Conservation (phyloP, 1,140 invertebrate species). For the Aphidius ervi region DNA sequence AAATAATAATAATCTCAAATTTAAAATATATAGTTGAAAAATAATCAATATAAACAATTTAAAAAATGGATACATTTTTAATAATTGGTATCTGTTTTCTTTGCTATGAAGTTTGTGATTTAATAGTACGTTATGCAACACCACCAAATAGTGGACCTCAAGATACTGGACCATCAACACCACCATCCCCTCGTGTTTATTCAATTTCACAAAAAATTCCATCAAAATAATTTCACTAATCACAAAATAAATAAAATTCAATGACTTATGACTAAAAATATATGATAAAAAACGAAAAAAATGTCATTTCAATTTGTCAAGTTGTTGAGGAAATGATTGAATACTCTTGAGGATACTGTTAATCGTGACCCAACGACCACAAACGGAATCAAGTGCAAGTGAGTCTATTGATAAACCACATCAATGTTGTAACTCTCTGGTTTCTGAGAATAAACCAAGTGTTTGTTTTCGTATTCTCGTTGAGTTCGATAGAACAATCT, state of each 20-base stretch:
- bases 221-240: neutral
- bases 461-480: no score
- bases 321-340: neutral
- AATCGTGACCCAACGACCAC: slow-evolving; percentile 7
- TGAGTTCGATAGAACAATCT: neutral
- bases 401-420: slow-evolving; percentile 2
- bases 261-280: neutral
- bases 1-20: neutral
- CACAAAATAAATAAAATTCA: neutral
- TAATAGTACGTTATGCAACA: slow-evolving; percentile 44
- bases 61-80: slow-evolving; percentile 55
- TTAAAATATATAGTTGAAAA: neutral
- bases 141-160: slow-evolving; percentile 34
- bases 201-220: slow-evolving; percentile 44
- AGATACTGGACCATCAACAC: slow-evolving; percentile 26
- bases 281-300: neutral
- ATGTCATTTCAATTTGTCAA: neutral
- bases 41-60: no score
- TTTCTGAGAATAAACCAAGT: no score
- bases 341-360: slow-evolving; percentile 1
- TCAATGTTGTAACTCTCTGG: neutral
- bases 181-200: slow-evolving; percentile 38
- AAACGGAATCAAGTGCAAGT: slow-evolving; percentile 4
- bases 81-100: slow-evolving; percentile 56
- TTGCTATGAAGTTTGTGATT: slow-evolving; percentile 56